phyloP scores from a whole-genome alignment of 2,113 vertebrate species.

The Platysteira castanea region DNA sequence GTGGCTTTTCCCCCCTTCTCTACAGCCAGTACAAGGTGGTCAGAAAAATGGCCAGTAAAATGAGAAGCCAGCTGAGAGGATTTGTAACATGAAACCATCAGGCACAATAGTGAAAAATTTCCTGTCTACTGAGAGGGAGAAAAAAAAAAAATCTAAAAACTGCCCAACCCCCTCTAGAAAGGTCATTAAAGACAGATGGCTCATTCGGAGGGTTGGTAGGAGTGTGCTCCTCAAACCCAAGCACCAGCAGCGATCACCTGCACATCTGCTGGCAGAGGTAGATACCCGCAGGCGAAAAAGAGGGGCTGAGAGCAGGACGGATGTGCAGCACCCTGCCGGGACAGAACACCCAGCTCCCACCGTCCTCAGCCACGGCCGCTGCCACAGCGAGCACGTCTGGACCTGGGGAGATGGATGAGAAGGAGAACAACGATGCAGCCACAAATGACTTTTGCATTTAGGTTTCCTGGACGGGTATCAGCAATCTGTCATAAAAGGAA shows the following conservation, averaged over 20 bases:
- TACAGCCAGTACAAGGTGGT: background rate
- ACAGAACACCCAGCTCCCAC: background rate
- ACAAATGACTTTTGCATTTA: background rate
- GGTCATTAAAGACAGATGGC: constrained; percentile 6
- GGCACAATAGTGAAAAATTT: background rate
- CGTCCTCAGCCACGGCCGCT: background rate
- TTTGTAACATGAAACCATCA: background rate
- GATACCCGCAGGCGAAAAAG: background rate
- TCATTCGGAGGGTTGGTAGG: background rate
- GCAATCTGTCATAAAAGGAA: background rate
- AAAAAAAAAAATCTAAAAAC: background rate
- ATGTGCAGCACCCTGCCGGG: fast-evolving
- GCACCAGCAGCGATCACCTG: background rate
- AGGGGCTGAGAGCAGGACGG: background rate
- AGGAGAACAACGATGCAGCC: background rate
- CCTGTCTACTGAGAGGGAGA: background rate
- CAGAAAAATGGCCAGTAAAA: background rate
- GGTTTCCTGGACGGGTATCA: background rate
- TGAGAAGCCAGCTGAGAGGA: background rate
- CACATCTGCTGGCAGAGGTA: background rate
- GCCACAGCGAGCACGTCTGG: fast-evolving
- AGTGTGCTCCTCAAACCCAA: background rate
- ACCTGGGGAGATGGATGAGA: background rate
- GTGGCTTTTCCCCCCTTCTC: background rate
- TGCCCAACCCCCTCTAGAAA: background rate